phyloP scores from a whole-genome alignment of 2,797 vertebrate species.

The Girardinus metallicus region DNA sequence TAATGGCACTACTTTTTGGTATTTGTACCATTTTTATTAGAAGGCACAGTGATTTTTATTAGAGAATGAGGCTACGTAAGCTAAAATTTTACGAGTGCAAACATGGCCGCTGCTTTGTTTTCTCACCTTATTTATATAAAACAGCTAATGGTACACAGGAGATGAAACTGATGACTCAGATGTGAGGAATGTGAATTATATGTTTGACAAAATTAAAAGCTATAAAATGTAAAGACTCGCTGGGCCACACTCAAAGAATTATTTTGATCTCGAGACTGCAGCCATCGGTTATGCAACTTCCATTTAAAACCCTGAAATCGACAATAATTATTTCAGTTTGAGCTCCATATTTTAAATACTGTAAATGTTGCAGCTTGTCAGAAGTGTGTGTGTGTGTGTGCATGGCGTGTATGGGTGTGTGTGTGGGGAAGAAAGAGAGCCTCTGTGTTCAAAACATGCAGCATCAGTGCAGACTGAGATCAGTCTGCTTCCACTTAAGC shows the following conservation, averaged over 20 bases:
- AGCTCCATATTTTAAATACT: background rate
- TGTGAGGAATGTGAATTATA: conserved; percentile 15
- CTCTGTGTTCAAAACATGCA: background rate
- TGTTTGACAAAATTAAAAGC: background rate
- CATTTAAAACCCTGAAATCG: background rate
- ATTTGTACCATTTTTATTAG: background rate
- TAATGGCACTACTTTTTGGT: background rate
- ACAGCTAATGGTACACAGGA: background rate
- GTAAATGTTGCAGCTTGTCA: background rate
- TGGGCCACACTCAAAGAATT: background rate
- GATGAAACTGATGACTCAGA: conserved; percentile 1
- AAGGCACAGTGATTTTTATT: background rate
- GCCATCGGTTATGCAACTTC: conserved; percentile 8
- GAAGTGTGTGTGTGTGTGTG: background rate
- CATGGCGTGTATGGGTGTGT: accelerated
- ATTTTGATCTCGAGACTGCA: conserved; percentile 2
- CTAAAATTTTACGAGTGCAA: background rate
- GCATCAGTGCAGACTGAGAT: background rate
- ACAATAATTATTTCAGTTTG: background rate
- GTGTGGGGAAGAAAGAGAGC: background rate
- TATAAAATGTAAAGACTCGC: background rate
- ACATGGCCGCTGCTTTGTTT: background rate
- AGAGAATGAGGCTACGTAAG: background rate
- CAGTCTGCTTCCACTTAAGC: background rate
- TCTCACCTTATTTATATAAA: background rate